Conservation (phyloP, 92 coral and sea anemone genomes). For the Epizoanthus rinbou region DNA sequence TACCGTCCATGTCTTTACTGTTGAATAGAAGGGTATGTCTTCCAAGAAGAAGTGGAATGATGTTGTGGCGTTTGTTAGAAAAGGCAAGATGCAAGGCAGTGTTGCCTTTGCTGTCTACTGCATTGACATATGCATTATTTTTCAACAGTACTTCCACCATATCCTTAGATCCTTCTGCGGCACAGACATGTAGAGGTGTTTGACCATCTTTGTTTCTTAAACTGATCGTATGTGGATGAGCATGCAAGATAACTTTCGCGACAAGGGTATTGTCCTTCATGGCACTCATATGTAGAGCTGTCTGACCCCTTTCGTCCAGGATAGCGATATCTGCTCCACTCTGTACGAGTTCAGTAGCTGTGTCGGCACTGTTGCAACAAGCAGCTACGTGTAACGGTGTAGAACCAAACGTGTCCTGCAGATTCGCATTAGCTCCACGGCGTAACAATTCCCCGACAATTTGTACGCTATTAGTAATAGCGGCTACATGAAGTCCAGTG, state of each 20-base stretch:
- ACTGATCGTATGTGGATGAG: constrained; percentile 8
- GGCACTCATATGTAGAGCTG: constrained; percentile 38
- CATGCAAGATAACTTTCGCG: constrained; percentile 17
- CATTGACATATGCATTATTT: constrained; percentile 6
- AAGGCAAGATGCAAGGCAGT: constrained; percentile 37
- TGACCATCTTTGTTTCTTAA: constrained; percentile 17
- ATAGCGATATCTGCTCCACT: constrained; percentile 16
- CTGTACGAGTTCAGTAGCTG: constrained; percentile 1
- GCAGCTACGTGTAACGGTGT: constrained; percentile 27
- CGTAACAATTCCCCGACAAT: constrained; percentile 21
- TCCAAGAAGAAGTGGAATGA: not conserved
- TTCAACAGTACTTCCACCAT: not conserved
- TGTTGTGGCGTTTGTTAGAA: not conserved
- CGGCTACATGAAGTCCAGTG: constrained; percentile 26
- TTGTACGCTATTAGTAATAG: constrained; percentile 5
- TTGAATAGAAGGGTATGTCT: not conserved
- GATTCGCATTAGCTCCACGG: constrained; percentile 16
- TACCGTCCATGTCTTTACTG: constrained; percentile 14
- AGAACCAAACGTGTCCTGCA: not conserved
- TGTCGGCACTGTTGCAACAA: not conserved
- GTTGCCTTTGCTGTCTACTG: constrained; percentile 18
- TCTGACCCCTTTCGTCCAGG: constrained; percentile 20
- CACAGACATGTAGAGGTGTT: constrained; percentile 34
- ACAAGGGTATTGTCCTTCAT: not conserved
- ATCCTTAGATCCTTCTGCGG: not conserved